phyloP scores from a whole-genome alignment of 1,140 invertebrate genomes.

The Ceratosolen solmsi region DNA sequence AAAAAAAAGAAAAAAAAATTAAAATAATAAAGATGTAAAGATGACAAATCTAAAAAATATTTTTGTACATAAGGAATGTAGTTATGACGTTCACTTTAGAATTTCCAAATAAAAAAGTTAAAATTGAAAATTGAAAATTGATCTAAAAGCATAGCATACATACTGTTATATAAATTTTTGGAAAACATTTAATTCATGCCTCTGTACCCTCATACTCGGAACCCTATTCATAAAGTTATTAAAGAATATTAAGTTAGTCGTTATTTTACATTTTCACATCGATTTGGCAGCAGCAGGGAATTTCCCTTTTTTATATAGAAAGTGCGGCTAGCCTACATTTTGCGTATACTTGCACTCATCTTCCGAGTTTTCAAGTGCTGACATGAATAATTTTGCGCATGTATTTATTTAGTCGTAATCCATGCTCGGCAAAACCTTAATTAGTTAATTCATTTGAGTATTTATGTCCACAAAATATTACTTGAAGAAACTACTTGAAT shows the following conservation, averaged over 20 bases:
- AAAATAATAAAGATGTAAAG: no score
- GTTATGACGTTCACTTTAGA: no score
- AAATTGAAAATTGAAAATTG: no score
- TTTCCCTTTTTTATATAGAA: neutral
- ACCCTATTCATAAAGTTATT: no score
- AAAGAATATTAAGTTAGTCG: conserved; percentile 64
- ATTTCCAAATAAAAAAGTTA: no score
- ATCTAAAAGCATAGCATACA: no score
- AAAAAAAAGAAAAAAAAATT: no score
- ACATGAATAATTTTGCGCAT: conserved; percentile 31
- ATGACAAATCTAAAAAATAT: no score
- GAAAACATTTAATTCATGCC: no score
- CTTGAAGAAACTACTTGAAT: neutral
- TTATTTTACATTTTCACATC: conserved; percentile 62
- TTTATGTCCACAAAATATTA: neutral
- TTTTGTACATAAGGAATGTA: no score
- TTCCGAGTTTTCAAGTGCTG: neutral
- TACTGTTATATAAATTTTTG: no score
- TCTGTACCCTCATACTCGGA: no score
- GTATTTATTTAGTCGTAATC: conserved; percentile 16
- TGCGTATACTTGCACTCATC: neutral
- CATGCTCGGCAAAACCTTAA: neutral
- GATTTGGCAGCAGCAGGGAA: conserved; percentile 51
- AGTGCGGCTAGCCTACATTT: conserved; percentile 42
- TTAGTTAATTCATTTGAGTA: neutral